Evolutionary conservation across 2,888 invertebrate genomes (phyloP), one percentile per base, ranked within the genome.

Genomic region (Myopa testacea): DNA sequence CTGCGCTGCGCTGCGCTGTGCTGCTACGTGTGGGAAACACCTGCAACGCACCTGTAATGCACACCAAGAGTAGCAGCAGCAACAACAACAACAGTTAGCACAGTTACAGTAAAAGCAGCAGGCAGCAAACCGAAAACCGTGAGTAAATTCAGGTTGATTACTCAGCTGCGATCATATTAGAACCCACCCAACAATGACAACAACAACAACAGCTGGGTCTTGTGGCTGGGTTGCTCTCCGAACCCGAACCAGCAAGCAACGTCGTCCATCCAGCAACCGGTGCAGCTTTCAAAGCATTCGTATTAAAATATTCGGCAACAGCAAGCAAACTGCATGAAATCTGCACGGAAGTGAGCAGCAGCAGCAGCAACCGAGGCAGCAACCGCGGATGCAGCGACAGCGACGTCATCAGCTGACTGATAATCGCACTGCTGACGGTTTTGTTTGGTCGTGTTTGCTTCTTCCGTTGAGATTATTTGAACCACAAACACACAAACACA

Each of bases 21-120:
- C 12, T 7, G 19, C 26, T 37, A 14, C 58, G 81, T 81, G 82
- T 87, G 87, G 87, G 86, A 86, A 86, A 86, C 86, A 87, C 86
- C 86, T 86, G 86, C 86, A 86, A 86, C 87, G 86, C 86, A 86
- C 86, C 86, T 86, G 86, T 86, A 87, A 86, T 81, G 84, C 84
- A 81, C 78, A 84, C 84, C 80, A 84, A 81, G 81, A 84, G 72
- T 78, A 81, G 72, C 78, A 80, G 45, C 58, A 68, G 14, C 70
- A 73, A 69, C 67, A 75, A 14, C 60, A 62, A 26, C 19, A 40
- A 65, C 65, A 65, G 16, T 12, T 58, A 73, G 40, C 37, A 72
- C 60, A 72, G 62, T 16, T 34, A 73, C 40, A 73, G 60, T 5
- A 72, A 60, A 73, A 60, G 4, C 62, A 50, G 40, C 40, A 40